phyloP scores from a whole-genome alignment of 2,797 vertebrate species.

The Fistularia commersonii region DNA sequence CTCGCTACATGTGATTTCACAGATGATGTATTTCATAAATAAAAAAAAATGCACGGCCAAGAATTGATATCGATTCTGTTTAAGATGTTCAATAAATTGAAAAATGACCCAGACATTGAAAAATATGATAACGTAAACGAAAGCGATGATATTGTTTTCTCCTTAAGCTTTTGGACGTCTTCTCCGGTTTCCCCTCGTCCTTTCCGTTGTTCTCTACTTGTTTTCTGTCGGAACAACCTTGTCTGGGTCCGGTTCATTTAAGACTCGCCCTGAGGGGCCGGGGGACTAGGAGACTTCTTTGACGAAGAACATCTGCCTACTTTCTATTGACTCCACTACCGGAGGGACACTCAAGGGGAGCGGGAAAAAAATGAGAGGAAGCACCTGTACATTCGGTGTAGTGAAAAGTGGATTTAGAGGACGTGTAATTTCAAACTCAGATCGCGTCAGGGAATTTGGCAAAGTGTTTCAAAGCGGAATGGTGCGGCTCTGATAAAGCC shows the following conservation, averaged over 20 bases:
- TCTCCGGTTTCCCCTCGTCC: conserved; percentile 5
- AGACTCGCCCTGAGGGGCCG: conserved; percentile 25
- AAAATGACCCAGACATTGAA: no score
- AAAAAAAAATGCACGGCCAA: no score
- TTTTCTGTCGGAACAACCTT: conserved; percentile 22
- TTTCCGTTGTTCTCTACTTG: conserved; percentile 11
- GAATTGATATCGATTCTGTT: no score
- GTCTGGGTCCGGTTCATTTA: conserved; percentile 3
- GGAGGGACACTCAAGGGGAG: conserved; percentile 13
- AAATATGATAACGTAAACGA: no score
- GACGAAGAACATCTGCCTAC: conserved; percentile 51
- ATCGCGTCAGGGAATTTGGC: no score
- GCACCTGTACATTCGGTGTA: conserved; percentile 16
- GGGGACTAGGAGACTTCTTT: conserved; percentile 28
- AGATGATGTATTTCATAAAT: no score
- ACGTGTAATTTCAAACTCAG: conserved; percentile 1
- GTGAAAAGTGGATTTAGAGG: conserved; percentile 4
- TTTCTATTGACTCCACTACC: conserved; percentile 45
- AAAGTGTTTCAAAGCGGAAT: no score
- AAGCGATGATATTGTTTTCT: not conserved
- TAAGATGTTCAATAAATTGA: no score
- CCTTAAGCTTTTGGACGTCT: not conserved
- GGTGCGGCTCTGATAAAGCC: no score
- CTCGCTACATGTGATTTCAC: no score
- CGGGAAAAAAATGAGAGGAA: conserved; percentile 19